Evolutionary conservation across 2,888 invertebrate species (phyloP).

Genomic region (Alviniconcha strummeri): DNA sequence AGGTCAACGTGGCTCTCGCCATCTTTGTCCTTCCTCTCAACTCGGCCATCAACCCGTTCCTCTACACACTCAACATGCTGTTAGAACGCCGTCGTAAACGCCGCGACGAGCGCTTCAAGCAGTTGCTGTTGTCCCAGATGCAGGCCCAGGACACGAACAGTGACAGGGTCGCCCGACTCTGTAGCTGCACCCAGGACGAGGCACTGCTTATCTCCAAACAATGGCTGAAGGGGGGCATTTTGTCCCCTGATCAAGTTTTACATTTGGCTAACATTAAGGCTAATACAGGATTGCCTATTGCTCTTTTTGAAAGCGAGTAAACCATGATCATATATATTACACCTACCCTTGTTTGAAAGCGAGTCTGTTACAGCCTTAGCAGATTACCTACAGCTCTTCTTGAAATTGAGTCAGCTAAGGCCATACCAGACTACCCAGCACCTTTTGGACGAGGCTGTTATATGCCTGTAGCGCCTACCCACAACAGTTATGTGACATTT

Average conservation of each 20-base stretch:
- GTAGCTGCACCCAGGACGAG: neutral
- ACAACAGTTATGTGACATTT: no score
- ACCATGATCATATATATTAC: neutral
- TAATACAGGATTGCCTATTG: no score
- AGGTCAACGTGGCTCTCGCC: conserved; percentile 14
- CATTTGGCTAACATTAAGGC: no score
- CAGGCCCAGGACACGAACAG: neutral
- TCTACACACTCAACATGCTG: conserved; percentile 11
- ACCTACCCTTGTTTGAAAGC: neutral
- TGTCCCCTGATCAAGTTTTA: neutral
- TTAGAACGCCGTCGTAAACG: neutral
- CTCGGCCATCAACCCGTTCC: conserved; percentile 12
- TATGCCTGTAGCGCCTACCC: no score
- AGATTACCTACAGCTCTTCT: no score
- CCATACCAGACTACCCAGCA: no score
- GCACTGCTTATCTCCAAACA: neutral
- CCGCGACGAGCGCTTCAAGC: neutral
- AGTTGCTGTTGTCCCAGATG: neutral
- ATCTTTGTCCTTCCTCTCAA: conserved; percentile 17
- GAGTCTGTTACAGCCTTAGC: no score
- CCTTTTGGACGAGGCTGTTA: no score
- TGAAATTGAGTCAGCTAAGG: no score
- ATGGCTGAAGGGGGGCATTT: neutral
- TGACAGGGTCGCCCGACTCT: neutral
- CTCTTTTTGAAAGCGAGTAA: no score